These are phyloP conservation scores for Pseudomyrmex concolor DNA, from an alignment of 1,140 invertebrate species.

Conservation along the genomic window DNA sequence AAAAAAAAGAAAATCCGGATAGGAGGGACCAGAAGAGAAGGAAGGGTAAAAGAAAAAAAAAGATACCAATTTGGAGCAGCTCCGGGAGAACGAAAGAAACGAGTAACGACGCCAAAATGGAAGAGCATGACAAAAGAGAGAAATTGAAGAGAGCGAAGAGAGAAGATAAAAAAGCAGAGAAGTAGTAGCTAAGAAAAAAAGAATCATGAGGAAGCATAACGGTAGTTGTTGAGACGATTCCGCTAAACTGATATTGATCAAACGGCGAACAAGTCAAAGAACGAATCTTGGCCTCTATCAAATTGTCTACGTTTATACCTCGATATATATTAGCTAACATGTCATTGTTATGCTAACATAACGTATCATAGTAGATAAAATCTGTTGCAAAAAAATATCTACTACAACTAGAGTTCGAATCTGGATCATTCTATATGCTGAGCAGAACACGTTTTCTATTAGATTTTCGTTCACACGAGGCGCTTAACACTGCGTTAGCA, in stretches of 20 bases:
- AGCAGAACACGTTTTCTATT: too few species aligned
- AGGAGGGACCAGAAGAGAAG: conserved; percentile 40
- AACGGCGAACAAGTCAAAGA: not conserved
- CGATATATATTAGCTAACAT: too few species aligned
- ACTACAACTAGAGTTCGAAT: too few species aligned
- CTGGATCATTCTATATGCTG: too few species aligned
- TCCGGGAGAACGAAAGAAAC: not conserved
- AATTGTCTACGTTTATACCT: too few species aligned
- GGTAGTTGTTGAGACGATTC: conserved; percentile 53
- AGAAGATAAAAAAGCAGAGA: not conserved
- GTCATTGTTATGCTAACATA: too few species aligned
- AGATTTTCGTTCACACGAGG: too few species aligned
- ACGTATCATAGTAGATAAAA: too few species aligned
- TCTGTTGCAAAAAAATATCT: too few species aligned
- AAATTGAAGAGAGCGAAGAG: conserved; percentile 19
- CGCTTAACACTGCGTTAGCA: too few species aligned
- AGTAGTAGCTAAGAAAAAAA: conserved; percentile 39
- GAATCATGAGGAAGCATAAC: conserved; percentile 38
- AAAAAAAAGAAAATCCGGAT: not conserved
- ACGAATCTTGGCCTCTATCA: too few species aligned
- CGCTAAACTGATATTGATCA: conserved; percentile 53
- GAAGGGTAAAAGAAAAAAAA: conserved; percentile 14
- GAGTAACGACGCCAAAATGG: not conserved
- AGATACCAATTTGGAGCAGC: not conserved
- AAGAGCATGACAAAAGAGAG: conserved; percentile 38